These are phyloP conservation scores for Campylorhamphus procurvoides DNA, from an alignment of 2,113 vertebrate species.

Conservation along the genomic window DNA sequence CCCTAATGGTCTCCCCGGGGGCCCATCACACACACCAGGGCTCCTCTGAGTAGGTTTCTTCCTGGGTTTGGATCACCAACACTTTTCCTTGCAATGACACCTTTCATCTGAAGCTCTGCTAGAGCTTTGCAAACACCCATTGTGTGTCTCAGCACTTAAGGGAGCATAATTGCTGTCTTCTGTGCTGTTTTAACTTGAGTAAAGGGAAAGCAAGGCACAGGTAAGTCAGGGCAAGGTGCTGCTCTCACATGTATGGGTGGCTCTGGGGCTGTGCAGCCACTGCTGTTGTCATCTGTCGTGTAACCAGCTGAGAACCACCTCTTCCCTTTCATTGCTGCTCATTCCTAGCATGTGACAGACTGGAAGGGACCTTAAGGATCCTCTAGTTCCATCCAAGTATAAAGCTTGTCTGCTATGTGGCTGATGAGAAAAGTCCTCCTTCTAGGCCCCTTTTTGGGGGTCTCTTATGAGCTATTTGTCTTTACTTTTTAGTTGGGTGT, in stretches of 20 bases:
- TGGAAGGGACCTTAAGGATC: background rate
- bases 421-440: background rate
- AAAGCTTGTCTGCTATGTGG: rapidly evolving
- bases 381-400: rapidly evolving
- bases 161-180: background rate
- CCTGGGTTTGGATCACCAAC: background rate
- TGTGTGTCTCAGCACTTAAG: rapidly evolving
- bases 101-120: background rate
- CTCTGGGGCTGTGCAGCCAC: rapidly evolving
- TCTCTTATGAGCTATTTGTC: background rate
- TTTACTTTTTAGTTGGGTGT: background rate
- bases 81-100: rapidly evolving
- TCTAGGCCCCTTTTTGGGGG: background rate
- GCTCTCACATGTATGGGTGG: rapidly evolving
- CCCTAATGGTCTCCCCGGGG: background rate
- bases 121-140: background rate
- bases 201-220: background rate
- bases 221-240: background rate
- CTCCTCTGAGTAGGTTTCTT: background rate
- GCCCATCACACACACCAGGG: background rate
- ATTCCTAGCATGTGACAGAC: rapidly evolving
- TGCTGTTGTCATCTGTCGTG: background rate
- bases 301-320: background rate
- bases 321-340: background rate
- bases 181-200: background rate